phyloP scores from a whole-genome alignment of 2,888 invertebrate genomes.

The Octodonta nipae region DNA sequence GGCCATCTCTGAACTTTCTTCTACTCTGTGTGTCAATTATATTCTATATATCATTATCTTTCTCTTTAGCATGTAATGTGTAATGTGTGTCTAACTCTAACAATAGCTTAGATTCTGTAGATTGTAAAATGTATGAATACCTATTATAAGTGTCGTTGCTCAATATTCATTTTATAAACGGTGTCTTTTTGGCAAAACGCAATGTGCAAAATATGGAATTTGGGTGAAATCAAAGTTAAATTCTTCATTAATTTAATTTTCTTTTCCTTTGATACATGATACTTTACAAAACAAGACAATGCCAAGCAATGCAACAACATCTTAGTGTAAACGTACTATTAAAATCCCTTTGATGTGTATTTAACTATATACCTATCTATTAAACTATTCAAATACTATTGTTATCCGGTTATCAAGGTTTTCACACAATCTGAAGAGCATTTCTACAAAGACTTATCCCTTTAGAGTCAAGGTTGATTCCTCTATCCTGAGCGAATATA shows the following conservation, averaged over 20 bases:
- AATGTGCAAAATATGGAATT: slow-evolving; percentile 36
- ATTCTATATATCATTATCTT: slow-evolving; percentile 25
- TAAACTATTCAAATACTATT: slow-evolving; percentile 11
- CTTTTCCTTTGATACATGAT: slow-evolving; percentile 12
- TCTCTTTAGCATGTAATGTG: slow-evolving; percentile 20
- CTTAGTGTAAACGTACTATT: slow-evolving; percentile 14
- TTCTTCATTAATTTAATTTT: slow-evolving; percentile 3
- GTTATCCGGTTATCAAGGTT: slow-evolving; percentile 29
- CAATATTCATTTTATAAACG: slow-evolving; percentile 21
- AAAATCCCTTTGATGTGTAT: slow-evolving; percentile 10
- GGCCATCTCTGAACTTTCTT: slow-evolving; percentile 17
- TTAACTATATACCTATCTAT: not conserved
- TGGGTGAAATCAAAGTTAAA: slow-evolving; percentile 36
- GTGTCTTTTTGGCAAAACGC: slow-evolving; percentile 36
- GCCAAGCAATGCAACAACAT: slow-evolving; percentile 28
- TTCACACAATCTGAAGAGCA: no score
- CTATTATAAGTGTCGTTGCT: slow-evolving; percentile 36
- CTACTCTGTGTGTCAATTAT: slow-evolving; percentile 29
- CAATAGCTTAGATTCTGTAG: slow-evolving; percentile 28
- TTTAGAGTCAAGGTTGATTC: no score
- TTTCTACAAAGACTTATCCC: no score
- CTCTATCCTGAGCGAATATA: no score
- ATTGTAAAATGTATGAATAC: slow-evolving; percentile 21
- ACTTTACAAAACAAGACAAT: slow-evolving; percentile 16
- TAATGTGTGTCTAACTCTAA: slow-evolving; percentile 23